Evolutionary conservation across 2,888 invertebrate species (phyloP).

Genomic region (Hedychridium roseum): DNA sequence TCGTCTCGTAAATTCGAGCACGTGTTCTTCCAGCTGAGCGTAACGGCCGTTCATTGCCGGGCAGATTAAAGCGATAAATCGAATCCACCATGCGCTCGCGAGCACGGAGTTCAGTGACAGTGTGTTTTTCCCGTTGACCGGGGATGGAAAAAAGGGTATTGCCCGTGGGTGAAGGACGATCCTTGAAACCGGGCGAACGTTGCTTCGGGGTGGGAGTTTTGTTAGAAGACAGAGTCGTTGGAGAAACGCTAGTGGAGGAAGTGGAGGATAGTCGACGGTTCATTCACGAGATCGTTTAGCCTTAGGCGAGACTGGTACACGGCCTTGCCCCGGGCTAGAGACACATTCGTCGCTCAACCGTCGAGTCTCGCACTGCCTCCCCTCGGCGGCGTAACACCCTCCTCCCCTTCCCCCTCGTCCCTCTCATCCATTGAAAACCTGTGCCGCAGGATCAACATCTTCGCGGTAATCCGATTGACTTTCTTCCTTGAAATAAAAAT

Average conservation of each 20-base stretch:
- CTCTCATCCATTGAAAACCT: no score
- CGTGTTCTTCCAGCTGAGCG: not conserved
- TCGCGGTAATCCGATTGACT: no score
- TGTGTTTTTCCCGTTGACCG: not conserved
- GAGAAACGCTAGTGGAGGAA: constrained; percentile 17
- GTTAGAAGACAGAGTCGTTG: constrained; percentile 12
- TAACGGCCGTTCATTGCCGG: not conserved
- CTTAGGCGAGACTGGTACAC: constrained; percentile 54
- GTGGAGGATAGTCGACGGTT: constrained; percentile 43
- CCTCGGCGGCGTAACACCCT: no score
- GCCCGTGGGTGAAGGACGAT: not conserved
- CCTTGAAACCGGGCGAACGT: not conserved
- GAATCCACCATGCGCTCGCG: no score
- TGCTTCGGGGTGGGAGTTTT: no score
- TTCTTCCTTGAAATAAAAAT: no score
- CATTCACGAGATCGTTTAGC: constrained; percentile 54
- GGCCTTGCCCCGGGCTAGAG: constrained; percentile 57
- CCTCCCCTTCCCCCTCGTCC: no score
- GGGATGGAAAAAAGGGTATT: not conserved
- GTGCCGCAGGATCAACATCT: no score
- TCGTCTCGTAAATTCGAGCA: constrained; percentile 10
- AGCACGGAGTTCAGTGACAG: no score
- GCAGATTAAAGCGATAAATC: not conserved
- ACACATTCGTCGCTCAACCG: constrained; percentile 32
- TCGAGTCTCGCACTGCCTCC: constrained; percentile 20